Evolutionary conservation across 2,888 invertebrate genomes (phyloP).

Genomic region (Tenodera sinensis): DNA sequence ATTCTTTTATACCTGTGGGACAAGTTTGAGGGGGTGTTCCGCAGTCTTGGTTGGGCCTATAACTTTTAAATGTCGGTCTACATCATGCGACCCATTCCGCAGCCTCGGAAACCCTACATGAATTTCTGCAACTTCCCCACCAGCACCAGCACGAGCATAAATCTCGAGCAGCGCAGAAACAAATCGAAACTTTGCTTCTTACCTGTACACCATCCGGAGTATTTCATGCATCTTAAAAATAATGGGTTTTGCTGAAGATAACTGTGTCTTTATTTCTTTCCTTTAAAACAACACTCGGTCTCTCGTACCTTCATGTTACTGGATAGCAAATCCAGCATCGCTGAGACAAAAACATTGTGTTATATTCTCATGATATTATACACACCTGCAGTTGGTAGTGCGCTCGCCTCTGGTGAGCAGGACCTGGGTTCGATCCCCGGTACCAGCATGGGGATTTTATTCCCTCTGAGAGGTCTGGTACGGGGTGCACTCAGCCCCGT

Average conservation of each 20-base stretch:
- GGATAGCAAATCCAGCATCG: too few species aligned
- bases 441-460: too few species aligned
- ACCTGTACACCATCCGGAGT: neutral
- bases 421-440: too few species aligned
- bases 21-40: neutral
- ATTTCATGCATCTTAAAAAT: neutral
- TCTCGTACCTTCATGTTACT: neutral
- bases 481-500: too few species aligned
- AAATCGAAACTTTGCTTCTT: neutral
- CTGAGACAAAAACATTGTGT: too few species aligned
- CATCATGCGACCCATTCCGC: neutral
- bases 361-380: too few species aligned
- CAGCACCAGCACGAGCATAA: neutral
- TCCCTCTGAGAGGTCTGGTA: too few species aligned
- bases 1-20: constrained; percentile 5
- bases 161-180: neutral
- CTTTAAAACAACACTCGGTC: neutral
- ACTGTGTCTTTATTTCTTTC: neutral
- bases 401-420: too few species aligned
- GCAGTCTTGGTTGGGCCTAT: neutral
- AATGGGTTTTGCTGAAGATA: neutral
- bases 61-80: neutral
- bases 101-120: neutral
- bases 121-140: neutral
- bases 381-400: too few species aligned